A percentile compares a stretch with the other conserved stretches of the same genome.
Evolutionary conservation across 2,113 vertebrate genomes (phyloP).

Genomic region (Fulmarus glacialis): DNA sequence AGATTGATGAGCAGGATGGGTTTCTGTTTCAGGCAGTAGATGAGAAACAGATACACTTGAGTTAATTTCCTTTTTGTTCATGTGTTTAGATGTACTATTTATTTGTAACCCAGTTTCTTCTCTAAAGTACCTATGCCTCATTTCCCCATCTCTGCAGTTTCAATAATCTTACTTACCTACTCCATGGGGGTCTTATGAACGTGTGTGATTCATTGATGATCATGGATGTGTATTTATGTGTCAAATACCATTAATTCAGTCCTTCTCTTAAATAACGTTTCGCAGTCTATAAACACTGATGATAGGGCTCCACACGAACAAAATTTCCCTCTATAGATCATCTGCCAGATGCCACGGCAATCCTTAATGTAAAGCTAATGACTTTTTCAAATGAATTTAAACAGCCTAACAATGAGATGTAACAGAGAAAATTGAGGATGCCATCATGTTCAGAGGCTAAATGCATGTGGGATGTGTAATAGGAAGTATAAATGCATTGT

Average conservation of each 20-base stretch:
- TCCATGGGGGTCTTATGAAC: neutral
- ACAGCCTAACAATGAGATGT: neutral
- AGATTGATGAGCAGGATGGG: neutral
- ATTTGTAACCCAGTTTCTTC: neutral
- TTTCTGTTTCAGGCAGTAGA: neutral
- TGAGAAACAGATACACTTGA: neutral
- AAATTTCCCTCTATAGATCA: neutral
- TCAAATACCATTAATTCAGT: neutral
- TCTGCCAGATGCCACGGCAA: neutral
- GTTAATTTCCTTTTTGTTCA: neutral
- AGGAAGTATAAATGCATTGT: neutral
- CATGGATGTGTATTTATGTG: neutral
- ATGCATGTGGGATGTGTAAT: neutral
- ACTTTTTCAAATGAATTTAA: conserved; percentile 13
- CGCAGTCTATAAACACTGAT: neutral
- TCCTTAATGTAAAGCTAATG: conserved; percentile 48
- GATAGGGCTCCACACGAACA: neutral
- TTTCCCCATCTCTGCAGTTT: neutral
- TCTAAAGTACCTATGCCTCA: neutral
- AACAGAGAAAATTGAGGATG: neutral
- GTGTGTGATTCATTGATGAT: neutral
- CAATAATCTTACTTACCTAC: neutral
- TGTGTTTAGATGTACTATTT: neutral
- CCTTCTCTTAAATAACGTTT: neutral
- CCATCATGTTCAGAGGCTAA: neutral